Conservation (phyloP, 2,888 invertebrate genomes). For the Sesia apiformis region DNA sequence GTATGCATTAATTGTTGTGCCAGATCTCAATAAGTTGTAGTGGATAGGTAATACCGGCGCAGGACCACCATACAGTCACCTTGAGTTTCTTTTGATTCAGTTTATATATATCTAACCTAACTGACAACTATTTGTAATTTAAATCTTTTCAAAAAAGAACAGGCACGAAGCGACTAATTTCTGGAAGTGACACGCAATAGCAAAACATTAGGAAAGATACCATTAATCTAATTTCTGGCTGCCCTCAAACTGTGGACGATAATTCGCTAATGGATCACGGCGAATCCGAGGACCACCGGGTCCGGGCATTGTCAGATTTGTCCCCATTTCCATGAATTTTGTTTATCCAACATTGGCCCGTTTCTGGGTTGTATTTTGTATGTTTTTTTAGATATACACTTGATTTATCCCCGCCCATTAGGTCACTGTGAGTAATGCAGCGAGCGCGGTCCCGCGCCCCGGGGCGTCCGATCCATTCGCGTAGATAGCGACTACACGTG, state of each 20-base stretch:
- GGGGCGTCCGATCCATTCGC: conserved; percentile 63
- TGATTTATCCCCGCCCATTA: conserved; percentile 71
- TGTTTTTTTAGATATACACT: conserved; percentile 46
- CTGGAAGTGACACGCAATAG: neutral
- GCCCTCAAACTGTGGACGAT: neutral
- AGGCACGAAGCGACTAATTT: neutral
- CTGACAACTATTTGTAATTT: too few relatives aligned
- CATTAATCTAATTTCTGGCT: neutral
- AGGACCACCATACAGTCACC: too few relatives aligned
- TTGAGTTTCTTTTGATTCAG: too few relatives aligned
- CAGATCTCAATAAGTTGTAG: too few relatives aligned
- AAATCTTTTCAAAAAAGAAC: conserved; percentile 12
- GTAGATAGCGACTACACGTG: conserved; percentile 68
- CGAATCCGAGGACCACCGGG: conserved; percentile 42
- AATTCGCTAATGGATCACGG: conserved; percentile 37
- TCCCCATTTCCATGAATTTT: conserved; percentile 71
- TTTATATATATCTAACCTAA: too few relatives aligned
- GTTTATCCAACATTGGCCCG: conserved; percentile 63
- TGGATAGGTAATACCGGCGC: too few relatives aligned
- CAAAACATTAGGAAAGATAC: neutral
- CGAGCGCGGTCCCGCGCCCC: conserved; percentile 45
- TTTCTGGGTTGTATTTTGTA: conserved; percentile 37
- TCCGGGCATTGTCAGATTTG: conserved; percentile 59
- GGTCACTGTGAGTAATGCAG: conserved; percentile 67
- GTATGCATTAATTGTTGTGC: too few relatives aligned